Evolutionary conservation across 1,140 invertebrate species (phyloP).

Genomic region (Drosophila repletoides): DNA sequence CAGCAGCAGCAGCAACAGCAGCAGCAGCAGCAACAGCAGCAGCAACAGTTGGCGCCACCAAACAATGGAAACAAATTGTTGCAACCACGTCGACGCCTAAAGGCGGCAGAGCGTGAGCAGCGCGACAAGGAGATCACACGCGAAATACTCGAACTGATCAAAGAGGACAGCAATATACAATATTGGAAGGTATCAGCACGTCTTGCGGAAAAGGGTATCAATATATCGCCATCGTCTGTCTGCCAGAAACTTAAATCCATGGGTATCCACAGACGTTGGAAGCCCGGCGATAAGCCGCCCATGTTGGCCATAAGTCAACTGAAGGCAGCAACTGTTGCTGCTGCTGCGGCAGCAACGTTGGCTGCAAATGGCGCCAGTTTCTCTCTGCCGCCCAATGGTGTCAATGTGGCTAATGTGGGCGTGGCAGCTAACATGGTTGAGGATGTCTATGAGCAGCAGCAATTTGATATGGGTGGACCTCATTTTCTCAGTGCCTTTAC

Average conservation of each 20-base stretch:
- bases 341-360: slow-evolving; percentile 44
- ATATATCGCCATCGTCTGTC: slow-evolving; percentile 79
- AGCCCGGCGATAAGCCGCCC: slow-evolving; percentile 78
- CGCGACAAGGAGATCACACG: slow-evolving; percentile 81
- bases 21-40: slow-evolving; percentile 46
- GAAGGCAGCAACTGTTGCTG: slow-evolving; percentile 58
- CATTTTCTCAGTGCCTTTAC: slow-evolving; percentile 82
- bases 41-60: slow-evolving; percentile 2
- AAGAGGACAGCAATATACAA: slow-evolving; percentile 80
- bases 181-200: slow-evolving; percentile 81
- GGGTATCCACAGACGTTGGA: slow-evolving; percentile 80
- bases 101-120: slow-evolving; percentile 71
- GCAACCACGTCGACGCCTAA: slow-evolving; percentile 71
- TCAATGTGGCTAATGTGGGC: background rate
- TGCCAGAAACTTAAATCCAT: slow-evolving; percentile 81
- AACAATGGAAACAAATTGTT: slow-evolving; percentile 38
- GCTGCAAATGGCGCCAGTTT: slow-evolving; percentile 30
- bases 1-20: slow-evolving; percentile 51
- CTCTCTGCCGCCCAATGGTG: slow-evolving; percentile 25
- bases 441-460: slow-evolving; percentile 69
- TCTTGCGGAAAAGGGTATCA: slow-evolving; percentile 76
- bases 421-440: slow-evolving; percentile 28
- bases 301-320: slow-evolving; percentile 73
- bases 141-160: slow-evolving; percentile 79
- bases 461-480: slow-evolving; percentile 76